Evolutionary conservation across 2,113 vertebrate species (phyloP), one percentile per base, ranked within the genome.

Genomic region (Thinocorus orbignyianus): DNA sequence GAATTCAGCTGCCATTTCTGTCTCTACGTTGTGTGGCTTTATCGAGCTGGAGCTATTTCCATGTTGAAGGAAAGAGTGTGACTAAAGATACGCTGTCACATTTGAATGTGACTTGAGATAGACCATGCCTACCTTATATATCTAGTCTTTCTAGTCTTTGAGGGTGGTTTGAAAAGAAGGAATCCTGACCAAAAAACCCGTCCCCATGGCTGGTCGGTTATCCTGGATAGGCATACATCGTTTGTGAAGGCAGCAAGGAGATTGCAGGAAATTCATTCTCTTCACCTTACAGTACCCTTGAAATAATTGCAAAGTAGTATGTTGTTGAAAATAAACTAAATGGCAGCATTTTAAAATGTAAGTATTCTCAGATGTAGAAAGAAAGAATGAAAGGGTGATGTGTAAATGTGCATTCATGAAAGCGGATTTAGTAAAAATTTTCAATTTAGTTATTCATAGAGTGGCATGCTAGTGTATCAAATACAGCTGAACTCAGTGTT

Each of bases 61-160:
- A 2, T 13, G 4, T 30, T 68, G 51, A 61, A 66, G 28, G 41
- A 74, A 33, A 64, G 42, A 69, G 6, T 2, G 0, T 55, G n/a
- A 54, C 58, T 52, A 5, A 69, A 83, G 44, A 28, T 37, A 48
- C 1, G 1, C 7, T 68, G 42, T 72, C n/a, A 16, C 6, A 22
- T 71, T 74, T 0, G 0, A 39, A 37, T 33, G 31, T 23, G 17
- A n/a, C 5, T 1, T 58, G 42, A 44, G 30, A 31, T 3, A 54
- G 39, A 26, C 13, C 33, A 71, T 66, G 11, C 31, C 17, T 68
- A 7, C 31, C 48, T 80, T 66, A 15, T 31, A 17, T 70, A 86
- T 69, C 19, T 42, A 46, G n/a, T n/a, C 19, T 78, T 90, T 46
- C 4, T 76, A 39, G 70, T 51, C 55, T 86, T 49, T 62, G 51